phyloP scores from a whole-genome alignment of 2,113 vertebrate genomes.

The Thunnus thynnus region DNA sequence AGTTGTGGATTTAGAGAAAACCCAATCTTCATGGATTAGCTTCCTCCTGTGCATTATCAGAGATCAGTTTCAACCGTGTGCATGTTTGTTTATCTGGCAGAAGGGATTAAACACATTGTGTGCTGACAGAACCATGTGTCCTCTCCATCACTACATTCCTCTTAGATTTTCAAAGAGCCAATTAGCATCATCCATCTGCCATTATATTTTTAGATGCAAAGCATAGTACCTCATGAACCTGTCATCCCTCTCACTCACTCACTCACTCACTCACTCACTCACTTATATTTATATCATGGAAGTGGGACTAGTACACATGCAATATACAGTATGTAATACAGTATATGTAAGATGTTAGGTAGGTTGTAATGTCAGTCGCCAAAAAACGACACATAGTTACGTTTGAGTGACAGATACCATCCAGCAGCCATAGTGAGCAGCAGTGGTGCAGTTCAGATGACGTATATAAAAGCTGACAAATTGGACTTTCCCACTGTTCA shows the following conservation, averaged over 20 bases:
- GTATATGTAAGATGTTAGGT: too few relatives aligned
- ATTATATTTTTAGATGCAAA: conserved; percentile 39
- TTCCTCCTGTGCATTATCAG: conserved; percentile 33
- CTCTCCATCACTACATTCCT: conserved; percentile 39
- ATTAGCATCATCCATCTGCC: conserved; percentile 63
- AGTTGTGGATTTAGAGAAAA: conserved; percentile 66
- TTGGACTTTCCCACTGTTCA: too few relatives aligned
- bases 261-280: neutral
- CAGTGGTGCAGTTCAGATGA: too few relatives aligned
- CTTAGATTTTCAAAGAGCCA: conserved; percentile 41
- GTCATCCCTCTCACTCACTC: neutral
- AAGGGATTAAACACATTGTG: conserved; percentile 53
- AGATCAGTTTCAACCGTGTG: conserved; percentile 35
- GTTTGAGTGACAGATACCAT: too few relatives aligned
- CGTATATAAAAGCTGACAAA: too few relatives aligned
- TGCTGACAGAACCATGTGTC: conserved; percentile 38
- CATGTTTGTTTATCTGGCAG: conserved; percentile 57
- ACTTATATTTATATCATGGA: neutral
- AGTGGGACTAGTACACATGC: too few relatives aligned
- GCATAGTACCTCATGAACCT: conserved; percentile 11
- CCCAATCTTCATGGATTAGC: conserved; percentile 50
- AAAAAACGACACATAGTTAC: too few relatives aligned
- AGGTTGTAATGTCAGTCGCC: too few relatives aligned
- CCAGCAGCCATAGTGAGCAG: too few relatives aligned
- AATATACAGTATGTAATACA: too few relatives aligned